These are phyloP conservation scores for Euborellia annulipes DNA, from an alignment of 1,140 invertebrate genomes.

Conservation along the genomic window DNA sequence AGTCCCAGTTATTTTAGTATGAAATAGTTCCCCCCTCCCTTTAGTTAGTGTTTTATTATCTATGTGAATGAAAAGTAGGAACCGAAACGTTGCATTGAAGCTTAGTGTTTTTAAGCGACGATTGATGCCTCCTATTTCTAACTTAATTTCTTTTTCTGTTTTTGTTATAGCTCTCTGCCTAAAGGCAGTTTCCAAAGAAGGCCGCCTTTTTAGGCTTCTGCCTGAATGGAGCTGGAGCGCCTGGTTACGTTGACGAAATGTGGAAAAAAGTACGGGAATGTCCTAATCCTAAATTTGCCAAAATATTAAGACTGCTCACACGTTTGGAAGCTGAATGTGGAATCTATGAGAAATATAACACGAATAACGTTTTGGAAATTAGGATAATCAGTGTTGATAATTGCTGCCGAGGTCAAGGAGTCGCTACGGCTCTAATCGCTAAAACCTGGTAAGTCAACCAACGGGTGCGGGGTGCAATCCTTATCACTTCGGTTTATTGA, in stretches of 20 bases:
- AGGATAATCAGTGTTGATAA: slow-evolving; percentile 48
- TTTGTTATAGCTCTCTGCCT: slow-evolving; percentile 32
- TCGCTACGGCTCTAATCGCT: slow-evolving; percentile 43
- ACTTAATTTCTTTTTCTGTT: background rate
- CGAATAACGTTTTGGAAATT: slow-evolving; percentile 33
- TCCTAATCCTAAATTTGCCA: slow-evolving; percentile 32
- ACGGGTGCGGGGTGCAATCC: too few relatives aligned
- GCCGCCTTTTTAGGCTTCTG: slow-evolving; percentile 41
- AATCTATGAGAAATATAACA: too few relatives aligned
- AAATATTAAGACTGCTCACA: slow-evolving; percentile 42
- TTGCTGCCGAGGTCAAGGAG: slow-evolving; percentile 43
- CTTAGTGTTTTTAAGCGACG: background rate
- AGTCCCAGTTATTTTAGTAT: too few relatives aligned
- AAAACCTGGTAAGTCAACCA: slow-evolving; percentile 45
- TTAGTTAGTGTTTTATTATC: too few relatives aligned
- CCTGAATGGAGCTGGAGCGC: slow-evolving; percentile 29
- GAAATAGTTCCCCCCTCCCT: too few relatives aligned
- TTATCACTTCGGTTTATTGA: too few relatives aligned
- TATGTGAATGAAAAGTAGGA: too few relatives aligned
- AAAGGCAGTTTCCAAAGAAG: slow-evolving; percentile 40
- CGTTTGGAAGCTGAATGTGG: slow-evolving; percentile 27
- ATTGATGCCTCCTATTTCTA: background rate
- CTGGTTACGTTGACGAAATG: slow-evolving; percentile 21
- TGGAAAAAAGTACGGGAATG: slow-evolving; percentile 10
- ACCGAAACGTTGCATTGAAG: background rate